These are phyloP conservation scores for Rhyacichthys aspro DNA, from an alignment of 2,797 vertebrate genomes.

Conservation along the genomic window DNA sequence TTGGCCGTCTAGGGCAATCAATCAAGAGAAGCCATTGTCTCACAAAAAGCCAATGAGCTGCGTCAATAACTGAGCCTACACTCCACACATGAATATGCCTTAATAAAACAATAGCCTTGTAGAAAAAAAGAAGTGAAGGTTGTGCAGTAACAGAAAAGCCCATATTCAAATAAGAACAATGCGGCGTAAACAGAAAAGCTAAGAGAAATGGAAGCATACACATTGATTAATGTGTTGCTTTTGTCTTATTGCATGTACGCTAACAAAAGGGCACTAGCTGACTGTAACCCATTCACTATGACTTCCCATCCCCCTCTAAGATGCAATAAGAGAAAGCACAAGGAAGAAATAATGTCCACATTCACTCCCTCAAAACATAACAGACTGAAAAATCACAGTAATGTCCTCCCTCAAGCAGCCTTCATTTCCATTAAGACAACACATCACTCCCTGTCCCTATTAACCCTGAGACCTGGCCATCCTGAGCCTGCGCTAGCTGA, in stretches of 20 bases:
- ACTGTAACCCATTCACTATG: constrained; percentile 49
- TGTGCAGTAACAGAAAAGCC: constrained; percentile 12
- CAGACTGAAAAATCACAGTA: constrained; percentile 59
- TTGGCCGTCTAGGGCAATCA: constrained; percentile 61
- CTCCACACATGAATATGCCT: constrained; percentile 66
- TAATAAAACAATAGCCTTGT: constrained; percentile 69
- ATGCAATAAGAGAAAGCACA: constrained; percentile 49
- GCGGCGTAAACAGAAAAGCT: constrained; percentile 8
- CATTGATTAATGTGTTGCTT: constrained; percentile 44
- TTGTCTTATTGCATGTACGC: constrained; percentile 44
- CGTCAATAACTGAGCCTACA: constrained; percentile 67
- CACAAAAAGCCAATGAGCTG: constrained; percentile 69
- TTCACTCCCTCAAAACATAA: constrained; percentile 64
- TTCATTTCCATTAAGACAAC: constrained; percentile 73
- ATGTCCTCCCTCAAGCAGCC: constrained; percentile 65
- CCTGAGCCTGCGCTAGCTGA: constrained; percentile 35
- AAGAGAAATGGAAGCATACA: background rate
- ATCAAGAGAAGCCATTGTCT: constrained; percentile 69
- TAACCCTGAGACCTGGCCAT: constrained; percentile 55
- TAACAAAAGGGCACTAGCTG: constrained; percentile 56
- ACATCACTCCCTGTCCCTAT: constrained; percentile 61
- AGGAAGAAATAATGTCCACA: constrained; percentile 56
- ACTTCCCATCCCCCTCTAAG: constrained; percentile 47
- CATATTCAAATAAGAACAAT: constrained; percentile 16
- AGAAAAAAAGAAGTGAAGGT: background rate